Conservation (phyloP, 2,113 vertebrate species). For the Enhydra lutris region DNA sequence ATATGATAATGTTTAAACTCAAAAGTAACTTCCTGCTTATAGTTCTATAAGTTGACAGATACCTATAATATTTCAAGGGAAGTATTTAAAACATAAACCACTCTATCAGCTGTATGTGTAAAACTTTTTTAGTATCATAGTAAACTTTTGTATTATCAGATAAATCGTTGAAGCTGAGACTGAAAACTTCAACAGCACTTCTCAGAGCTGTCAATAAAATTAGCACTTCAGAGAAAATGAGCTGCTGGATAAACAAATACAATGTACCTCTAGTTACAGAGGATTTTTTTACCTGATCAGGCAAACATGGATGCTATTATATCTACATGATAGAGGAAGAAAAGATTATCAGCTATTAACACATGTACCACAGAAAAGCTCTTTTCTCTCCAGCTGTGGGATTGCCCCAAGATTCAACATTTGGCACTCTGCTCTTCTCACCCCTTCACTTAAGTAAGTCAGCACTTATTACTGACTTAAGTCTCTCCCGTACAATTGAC, state of each 20-base stretch:
- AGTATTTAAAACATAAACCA: neutral
- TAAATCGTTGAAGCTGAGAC: neutral
- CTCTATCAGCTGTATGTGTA: neutral
- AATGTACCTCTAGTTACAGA: neutral
- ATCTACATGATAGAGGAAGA: neutral
- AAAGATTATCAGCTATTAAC: neutral
- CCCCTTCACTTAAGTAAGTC: neutral
- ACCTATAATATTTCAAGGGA: neutral
- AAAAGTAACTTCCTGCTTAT: neutral
- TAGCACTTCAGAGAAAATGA: neutral
- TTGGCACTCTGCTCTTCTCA: neutral
- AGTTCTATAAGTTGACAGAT: neutral
- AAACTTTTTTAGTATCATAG: neutral
- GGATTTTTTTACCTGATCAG: neutral
- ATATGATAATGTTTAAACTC: constrained; percentile 3
- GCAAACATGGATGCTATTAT: neutral
- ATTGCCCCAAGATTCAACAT: neutral
- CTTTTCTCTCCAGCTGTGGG: neutral
- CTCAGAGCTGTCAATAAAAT: neutral
- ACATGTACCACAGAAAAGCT: neutral
- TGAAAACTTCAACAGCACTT: neutral
- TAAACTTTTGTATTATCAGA: neutral
- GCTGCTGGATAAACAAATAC: neutral
- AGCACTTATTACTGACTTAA: neutral
- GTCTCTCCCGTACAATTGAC: neutral